These are phyloP conservation scores for Fukomys damarensis DNA, from an alignment of 2,113 vertebrate species.

Conservation along the genomic window DNA sequence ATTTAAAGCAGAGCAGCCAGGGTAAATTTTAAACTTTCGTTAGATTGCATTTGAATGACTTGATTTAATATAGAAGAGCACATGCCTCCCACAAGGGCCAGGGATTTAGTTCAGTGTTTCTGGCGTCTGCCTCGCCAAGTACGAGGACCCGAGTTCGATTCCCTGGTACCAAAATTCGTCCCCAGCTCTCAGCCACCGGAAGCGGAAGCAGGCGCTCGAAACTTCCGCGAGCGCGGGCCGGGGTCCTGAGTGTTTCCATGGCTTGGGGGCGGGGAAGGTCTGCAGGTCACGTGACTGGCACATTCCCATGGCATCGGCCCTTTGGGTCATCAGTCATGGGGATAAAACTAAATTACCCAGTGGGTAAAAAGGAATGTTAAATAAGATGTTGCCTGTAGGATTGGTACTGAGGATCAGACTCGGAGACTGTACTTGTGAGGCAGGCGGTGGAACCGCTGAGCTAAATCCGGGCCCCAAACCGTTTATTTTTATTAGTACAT, in stretches of 20 bases:
- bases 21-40: background rate
- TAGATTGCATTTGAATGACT: background rate
- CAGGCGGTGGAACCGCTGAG: no score
- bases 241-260: no score
- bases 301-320: background rate
- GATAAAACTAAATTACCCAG: background rate
- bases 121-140: no score
- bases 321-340: background rate
- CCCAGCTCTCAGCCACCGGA: no score
- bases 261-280: no score
- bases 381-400: background rate
- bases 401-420: no score
- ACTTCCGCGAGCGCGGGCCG: background rate
- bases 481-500: background rate
- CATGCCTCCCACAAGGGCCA: no score
- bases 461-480: no score
- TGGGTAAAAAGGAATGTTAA: background rate
- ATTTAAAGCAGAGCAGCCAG: background rate
- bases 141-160: no score
- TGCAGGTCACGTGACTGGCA: background rate
- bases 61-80: background rate
- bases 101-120: no score
- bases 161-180: no score
- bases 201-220: background rate
- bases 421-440: no score